A percentile compares a stretch with the other conserved stretches of the same genome.
Evolutionary conservation across 1,140 invertebrate species (phyloP).

Genomic region (Lamellibrachia luymesi): DNA sequence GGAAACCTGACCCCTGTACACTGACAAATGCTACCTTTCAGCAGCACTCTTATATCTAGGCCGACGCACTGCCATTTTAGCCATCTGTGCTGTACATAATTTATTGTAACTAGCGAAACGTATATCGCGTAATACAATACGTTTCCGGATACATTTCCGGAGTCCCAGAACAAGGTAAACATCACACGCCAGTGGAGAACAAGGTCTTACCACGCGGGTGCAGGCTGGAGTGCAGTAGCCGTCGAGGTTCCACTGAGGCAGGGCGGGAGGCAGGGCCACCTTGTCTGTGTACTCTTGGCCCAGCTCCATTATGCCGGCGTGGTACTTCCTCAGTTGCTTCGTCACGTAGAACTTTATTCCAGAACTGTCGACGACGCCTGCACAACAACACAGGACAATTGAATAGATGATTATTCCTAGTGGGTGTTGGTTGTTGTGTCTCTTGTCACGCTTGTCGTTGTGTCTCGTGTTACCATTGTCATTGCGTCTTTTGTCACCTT

Average conservation of each 20-base stretch:
- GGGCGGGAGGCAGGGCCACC: conserved; percentile 91
- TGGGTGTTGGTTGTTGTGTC: too few species aligned
- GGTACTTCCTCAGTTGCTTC: conserved; percentile 69
- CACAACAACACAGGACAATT: conserved; percentile 23
- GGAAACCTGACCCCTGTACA: background rate
- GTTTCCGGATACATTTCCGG: too few species aligned
- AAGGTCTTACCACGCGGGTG: conserved; percentile 72
- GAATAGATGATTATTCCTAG: background rate
- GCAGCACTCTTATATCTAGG: background rate
- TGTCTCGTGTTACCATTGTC: background rate
- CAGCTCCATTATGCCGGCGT: conserved; percentile 94
- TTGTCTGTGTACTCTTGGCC: conserved; percentile 96
- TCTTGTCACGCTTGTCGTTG: background rate
- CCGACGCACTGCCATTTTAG: background rate
- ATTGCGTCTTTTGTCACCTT: background rate
- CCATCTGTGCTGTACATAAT: background rate
- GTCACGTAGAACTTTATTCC: conserved; percentile 77
- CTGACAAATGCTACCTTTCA: background rate
- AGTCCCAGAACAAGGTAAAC: background rate
- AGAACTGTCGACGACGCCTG: conserved; percentile 83
- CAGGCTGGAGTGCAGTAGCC: conserved; percentile 93
- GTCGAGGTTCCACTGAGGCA: conserved; percentile 72
- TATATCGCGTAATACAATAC: too few species aligned
- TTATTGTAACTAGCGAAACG: background rate
- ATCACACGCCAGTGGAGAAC: background rate